Conservation (phyloP, 2,113 vertebrate genomes). For the Hyaena hyaena region DNA sequence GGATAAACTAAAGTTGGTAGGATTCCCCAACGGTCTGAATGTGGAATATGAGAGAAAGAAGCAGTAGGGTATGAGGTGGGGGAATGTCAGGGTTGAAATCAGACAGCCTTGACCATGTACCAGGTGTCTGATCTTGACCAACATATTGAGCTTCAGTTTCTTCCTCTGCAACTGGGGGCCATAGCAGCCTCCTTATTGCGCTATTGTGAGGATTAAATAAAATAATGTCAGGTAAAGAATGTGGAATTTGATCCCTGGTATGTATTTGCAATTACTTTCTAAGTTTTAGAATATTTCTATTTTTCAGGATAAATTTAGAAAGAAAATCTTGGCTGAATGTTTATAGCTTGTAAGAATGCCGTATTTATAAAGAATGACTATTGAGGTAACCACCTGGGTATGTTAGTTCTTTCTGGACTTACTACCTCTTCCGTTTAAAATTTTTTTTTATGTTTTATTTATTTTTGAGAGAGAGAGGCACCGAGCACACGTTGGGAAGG, state of each 20-base stretch:
- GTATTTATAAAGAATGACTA: background rate
- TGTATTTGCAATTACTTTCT: background rate
- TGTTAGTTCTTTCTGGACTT: background rate
- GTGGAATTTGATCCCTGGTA: background rate
- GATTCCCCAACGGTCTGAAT: background rate
- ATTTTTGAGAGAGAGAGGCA: no score
- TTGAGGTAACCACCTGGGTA: background rate
- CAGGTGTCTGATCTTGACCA: background rate
- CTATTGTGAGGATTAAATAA: background rate
- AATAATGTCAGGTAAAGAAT: background rate
- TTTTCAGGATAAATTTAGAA: background rate
- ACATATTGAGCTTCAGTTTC: background rate
- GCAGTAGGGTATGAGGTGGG: background rate
- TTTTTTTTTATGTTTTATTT: no score
- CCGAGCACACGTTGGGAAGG: no score
- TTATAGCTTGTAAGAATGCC: background rate
- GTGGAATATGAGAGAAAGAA: background rate
- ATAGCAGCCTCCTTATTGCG: background rate
- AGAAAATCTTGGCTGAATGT: conserved; percentile 11
- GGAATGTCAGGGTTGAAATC: background rate
- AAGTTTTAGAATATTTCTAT: background rate
- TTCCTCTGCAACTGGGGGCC: background rate
- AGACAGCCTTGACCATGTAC: background rate
- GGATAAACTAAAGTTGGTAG: background rate
- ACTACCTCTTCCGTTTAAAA: background rate